Evolutionary conservation across 2,113 vertebrate species (phyloP).

Genomic region (Phalacrocorax brasilianus): DNA sequence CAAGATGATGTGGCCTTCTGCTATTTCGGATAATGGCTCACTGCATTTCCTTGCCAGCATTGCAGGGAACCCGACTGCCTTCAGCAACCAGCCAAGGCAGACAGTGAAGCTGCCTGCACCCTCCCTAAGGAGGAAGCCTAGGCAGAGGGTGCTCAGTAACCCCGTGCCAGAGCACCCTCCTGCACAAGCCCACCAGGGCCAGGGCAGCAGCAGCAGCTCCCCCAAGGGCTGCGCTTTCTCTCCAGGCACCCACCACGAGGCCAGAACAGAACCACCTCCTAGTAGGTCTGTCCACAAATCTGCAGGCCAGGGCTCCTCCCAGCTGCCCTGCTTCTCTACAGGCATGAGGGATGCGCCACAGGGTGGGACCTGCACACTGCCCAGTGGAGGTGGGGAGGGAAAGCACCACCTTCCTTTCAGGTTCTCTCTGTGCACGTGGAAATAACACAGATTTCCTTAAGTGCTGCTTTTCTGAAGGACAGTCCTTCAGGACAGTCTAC

Average conservation of each 20-base stretch:
- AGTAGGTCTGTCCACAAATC: neutral
- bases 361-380: neutral
- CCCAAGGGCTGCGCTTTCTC: neutral
- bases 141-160: neutral
- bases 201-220: neutral
- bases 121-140: neutral
- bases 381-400: neutral
- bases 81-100: neutral
- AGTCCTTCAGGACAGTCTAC: neutral
- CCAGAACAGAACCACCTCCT: neutral
- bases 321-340: neutral
- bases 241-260: neutral
- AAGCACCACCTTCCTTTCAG: neutral
- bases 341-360: accelerated
- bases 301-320: neutral
- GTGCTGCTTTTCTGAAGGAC: neutral
- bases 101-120: accelerated
- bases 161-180: accelerated
- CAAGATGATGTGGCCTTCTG: neutral
- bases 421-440: accelerated
- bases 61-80: neutral
- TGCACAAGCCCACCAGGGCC: neutral
- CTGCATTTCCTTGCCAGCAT: neutral
- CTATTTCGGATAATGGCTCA: neutral
- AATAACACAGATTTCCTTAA: neutral